phyloP scores from a whole-genome alignment of 1,140 invertebrate genomes.

The Diachasmimorpha longicaudata region DNA sequence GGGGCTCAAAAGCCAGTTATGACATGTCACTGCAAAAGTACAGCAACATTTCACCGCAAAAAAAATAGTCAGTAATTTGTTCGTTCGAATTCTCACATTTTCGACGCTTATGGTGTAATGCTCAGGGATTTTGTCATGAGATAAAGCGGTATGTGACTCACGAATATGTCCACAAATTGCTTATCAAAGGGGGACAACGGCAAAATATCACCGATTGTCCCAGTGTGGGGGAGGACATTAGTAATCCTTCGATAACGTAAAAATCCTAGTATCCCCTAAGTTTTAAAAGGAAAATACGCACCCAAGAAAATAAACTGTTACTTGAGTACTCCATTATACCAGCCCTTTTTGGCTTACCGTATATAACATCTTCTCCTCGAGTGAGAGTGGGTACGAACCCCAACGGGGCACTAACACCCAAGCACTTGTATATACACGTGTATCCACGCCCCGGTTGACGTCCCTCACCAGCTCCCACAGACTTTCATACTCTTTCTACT shows the following conservation, averaged over 20 bases:
- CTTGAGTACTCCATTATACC: constrained; percentile 4
- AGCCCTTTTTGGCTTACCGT: constrained; percentile 1
- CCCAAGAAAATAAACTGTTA: background rate
- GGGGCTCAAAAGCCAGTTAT: too few species aligned
- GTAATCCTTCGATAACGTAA: background rate
- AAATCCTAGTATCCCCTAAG: background rate
- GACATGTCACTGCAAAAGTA: too few species aligned
- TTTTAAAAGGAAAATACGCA: background rate
- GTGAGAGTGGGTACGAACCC: background rate
- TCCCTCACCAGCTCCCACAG: background rate
- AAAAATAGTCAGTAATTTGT: too few species aligned
- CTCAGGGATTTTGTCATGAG: background rate
- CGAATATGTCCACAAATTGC: background rate
- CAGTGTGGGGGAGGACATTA: background rate
- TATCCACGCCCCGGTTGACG: background rate
- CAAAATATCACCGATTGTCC: background rate
- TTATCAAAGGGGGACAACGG: background rate
- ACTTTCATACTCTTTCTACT: background rate
- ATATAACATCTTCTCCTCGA: background rate
- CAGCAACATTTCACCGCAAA: too few species aligned
- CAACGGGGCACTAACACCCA: constrained; percentile 3
- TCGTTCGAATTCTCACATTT: background rate
- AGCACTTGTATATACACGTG: background rate
- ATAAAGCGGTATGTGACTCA: background rate
- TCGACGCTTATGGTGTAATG: background rate